Base-by-base conservation (phyloP, 1,140 invertebrate species). In the Hycleus cichorii region DNA sequence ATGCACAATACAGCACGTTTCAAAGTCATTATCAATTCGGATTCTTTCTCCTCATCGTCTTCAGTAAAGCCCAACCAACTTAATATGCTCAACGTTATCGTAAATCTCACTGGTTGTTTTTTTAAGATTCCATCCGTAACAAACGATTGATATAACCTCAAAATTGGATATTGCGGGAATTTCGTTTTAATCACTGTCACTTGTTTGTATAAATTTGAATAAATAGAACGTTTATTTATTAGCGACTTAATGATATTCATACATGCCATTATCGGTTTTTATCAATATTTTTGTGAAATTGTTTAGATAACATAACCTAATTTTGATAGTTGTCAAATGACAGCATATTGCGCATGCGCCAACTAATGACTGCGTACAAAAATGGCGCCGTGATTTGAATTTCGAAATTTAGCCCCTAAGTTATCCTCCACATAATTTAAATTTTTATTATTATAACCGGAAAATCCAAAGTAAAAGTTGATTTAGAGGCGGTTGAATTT, bases 1-100 rank as follows among this genome's bases (percentile, higher is more conserved):
- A 84, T 85, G 55, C 83, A 80, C 7, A 88, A 71, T 57, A 89
- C 78, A 3, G 86, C 87, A 62, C 86, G 74, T 76, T 91, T 91
- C 45, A 91, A 84, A 1, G 81, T 85, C 52, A 79, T 77, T 63
- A 89, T 82, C 11, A 90, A 68, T 68, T 88, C 83, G 47, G 84
- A 80, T 73, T 87, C 84, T 40, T 82, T 75, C 45, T 79, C 80
- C 50, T 81, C 72, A 61, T 83, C 75, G 3, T 78, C 73, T 32
- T 76, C 66, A 4, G 64, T 64, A 58, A 70, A 76, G 25, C 68
- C 70, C 24, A 77, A 68, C 66, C 74, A 75, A 42, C 64, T 69
- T 57, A 75, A 66, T 38, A 77, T 70, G 42, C 67, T 67, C 45
- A 70, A 43, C 8, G 64, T 64, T 12, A 67, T 38, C 43, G 52